A percentile compares a stretch with the other conserved stretches of the same genome.
Evolutionary conservation across 2,888 invertebrate genomes (phyloP).

Genomic region (Catocala sponsa): DNA sequence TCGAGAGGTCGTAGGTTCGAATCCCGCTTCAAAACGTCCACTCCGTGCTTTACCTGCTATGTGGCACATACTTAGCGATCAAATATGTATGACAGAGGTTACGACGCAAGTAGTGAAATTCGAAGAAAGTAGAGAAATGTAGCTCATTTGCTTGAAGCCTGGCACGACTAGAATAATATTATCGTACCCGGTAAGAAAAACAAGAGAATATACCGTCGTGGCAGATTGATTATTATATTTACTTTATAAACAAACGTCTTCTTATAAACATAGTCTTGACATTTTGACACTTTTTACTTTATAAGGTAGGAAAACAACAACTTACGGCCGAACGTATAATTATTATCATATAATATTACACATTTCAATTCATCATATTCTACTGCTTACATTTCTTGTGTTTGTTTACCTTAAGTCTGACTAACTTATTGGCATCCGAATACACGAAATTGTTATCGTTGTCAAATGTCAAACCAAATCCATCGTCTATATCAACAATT

Average conservation of each 20-base stretch:
- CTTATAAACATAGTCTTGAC: no score
- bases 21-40: no score
- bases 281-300: no score
- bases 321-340: no score
- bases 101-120: neutral
- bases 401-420: constrained; percentile 56
- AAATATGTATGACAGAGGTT: neutral
- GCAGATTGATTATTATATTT: neutral
- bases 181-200: neutral
- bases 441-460: constrained; percentile 73
- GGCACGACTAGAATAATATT: constrained; percentile 28
- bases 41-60: no score
- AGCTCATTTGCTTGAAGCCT: constrained; percentile 31
- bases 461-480: constrained; percentile 76
- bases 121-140: constrained; percentile 39
- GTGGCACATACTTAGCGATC: no score
- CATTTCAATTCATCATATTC: no score
- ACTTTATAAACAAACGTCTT: no score
- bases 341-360: no score
- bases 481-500: constrained; percentile 62
- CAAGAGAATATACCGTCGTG: neutral
- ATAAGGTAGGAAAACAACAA: no score
- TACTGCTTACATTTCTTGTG: constrained; percentile 51
- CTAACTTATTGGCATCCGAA: constrained; percentile 61
- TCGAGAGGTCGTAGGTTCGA: no score